Percentiles rank a stretch among this genome's conserved stretches.
phyloP scores from a whole-genome alignment of 2,113 vertebrate genomes.

The Myrmecobius fasciatus region DNA sequence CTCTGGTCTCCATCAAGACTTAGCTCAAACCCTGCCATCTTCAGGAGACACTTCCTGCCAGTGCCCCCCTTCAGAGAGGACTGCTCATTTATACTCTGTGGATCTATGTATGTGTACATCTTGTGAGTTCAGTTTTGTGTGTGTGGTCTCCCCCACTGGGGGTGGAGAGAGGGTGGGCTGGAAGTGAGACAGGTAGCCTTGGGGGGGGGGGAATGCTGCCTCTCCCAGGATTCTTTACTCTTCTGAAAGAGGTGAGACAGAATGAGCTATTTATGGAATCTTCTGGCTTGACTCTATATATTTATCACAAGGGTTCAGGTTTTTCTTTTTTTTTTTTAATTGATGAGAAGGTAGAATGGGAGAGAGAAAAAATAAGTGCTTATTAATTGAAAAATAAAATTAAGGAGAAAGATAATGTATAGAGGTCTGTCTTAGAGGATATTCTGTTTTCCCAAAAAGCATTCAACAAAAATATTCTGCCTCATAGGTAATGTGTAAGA shows the following conservation, averaged over 20 bases:
- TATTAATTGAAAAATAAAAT: not conserved
- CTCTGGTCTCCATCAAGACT: not conserved
- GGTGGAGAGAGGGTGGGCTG: not conserved
- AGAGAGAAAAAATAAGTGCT: not conserved
- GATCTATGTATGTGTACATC: not conserved
- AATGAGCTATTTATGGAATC: not conserved
- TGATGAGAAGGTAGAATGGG: not conserved
- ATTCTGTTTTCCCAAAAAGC: constrained; percentile 75
- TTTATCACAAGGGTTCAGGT: not conserved
- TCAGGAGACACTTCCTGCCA: not conserved
- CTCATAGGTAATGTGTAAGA: constrained; percentile 78
- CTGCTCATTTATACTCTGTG: not conserved
- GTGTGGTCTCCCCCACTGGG: not conserved
- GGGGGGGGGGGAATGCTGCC: not conserved
- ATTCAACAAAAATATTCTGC: constrained; percentile 70
- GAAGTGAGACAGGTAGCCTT: not conserved
- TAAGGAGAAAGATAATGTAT: constrained; percentile 16
- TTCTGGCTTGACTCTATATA: not conserved
- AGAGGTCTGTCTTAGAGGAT: constrained; percentile 44
- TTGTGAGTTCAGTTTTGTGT: not conserved
- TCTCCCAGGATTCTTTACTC: not conserved
- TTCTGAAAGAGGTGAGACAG: not conserved
- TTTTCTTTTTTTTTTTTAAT: not conserved
- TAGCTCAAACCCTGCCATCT: not conserved
- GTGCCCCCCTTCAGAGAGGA: not conserved